Evolutionary conservation across 1,140 invertebrate species (phyloP).

Genomic region (Drosophila bifasciata): DNA sequence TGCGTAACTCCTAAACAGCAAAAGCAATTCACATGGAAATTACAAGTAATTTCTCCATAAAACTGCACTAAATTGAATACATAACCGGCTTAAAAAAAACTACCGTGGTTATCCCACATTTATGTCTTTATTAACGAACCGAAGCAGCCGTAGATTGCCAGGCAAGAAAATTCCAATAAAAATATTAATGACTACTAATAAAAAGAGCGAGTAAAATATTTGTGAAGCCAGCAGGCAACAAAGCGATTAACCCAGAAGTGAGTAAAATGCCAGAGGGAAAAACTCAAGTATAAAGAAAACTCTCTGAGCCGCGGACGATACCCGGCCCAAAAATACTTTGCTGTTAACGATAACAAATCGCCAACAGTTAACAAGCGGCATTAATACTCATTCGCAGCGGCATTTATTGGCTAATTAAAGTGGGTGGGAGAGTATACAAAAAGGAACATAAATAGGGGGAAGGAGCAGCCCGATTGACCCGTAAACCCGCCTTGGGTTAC

Average conservation of each 20-base stretch:
- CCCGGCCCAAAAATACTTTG: too few relatives aligned
- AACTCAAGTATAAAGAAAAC: constrained; percentile 32
- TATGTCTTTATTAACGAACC: constrained; percentile 77
- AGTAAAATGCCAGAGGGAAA: constrained; percentile 4
- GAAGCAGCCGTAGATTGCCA: constrained; percentile 44
- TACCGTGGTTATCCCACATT: constrained; percentile 1
- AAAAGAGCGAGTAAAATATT: constrained; percentile 52
- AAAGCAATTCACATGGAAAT: too few relatives aligned
- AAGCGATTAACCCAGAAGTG: constrained; percentile 72
- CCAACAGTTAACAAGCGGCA: constrained; percentile 72
- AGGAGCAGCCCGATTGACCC: background rate
- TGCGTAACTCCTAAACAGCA: too few relatives aligned
- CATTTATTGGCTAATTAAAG: constrained; percentile 81
- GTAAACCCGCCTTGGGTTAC: constrained; percentile 27
- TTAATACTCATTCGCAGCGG: constrained; percentile 74
- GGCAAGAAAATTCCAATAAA: constrained; percentile 69
- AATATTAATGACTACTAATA: constrained; percentile 73
- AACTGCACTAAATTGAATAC: too few relatives aligned
- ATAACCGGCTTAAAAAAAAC: too few relatives aligned
- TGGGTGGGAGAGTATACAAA: constrained; percentile 6
- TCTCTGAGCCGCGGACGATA: constrained; percentile 52
- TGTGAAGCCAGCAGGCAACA: constrained; percentile 54
- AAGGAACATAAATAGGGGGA: background rate
- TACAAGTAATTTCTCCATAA: too few relatives aligned
- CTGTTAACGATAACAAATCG: constrained; percentile 79